Base-by-base conservation (phyloP, 2,888 invertebrate species). In the Meiosimyza decipiens region DNA sequence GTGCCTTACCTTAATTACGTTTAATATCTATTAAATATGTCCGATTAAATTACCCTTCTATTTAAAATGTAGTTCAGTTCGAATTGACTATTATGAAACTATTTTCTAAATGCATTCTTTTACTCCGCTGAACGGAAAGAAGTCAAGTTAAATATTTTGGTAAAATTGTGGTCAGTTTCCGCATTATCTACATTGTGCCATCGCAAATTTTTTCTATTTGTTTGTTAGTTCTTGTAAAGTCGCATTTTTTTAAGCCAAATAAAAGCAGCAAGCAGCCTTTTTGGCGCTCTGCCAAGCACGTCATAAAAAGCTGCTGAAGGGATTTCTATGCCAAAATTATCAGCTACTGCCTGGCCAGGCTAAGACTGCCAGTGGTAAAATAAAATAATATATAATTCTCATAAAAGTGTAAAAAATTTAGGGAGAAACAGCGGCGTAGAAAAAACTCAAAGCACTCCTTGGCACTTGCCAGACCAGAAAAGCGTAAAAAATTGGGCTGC, bases 401-500 rank as follows among this genome's bases (percentile, higher is more conserved):
- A 63, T 47, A n/a, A 15, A n/a, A 47, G 49, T 16, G 47, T 63
- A 47, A 16, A 16, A 63, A 63, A 49, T 63, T 47, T 40, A 9
- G 40, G 40, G 40, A 6, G 40, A 40, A 7, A 40, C 40, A 33
- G 18, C 40, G 40, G 18, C n/a, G 47, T n/a, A 6, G 40, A 6
- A 40, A 18, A 63, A 40, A 63, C 47, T 63, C 18, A 18, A 18
- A 47, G 13, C 63, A 63, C 63, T 49, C 40, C 63, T 63, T 40
- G 63, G 63, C 63, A 63, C 63, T 63, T 63, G 63, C 18, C 16
- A 49, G 63, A 63, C 47, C 47, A 40, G 63, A 15, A 40, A 16
- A 63, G 63, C 63, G 63, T 40, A 63, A 63, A 63, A 63, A 63
- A 63, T 63, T 63, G 63, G 63, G 63, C 47, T 63, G 63, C 63